Evolutionary conservation across 2,797 vertebrate species (phyloP).

Genomic region (Luscinia megarhynchos): DNA sequence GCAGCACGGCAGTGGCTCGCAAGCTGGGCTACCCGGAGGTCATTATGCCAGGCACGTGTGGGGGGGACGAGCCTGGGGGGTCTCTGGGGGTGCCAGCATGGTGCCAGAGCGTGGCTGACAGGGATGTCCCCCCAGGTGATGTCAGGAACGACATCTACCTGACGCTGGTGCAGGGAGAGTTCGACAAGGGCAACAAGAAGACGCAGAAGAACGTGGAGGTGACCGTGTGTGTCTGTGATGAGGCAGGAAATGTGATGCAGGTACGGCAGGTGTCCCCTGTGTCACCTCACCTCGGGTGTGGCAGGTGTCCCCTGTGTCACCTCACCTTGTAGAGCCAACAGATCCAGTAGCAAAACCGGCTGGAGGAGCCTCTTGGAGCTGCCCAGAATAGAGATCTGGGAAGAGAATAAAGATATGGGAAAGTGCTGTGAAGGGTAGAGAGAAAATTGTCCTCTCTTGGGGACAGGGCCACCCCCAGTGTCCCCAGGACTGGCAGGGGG

Average conservation of each 20-base stretch:
- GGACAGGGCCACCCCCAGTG: not conserved
- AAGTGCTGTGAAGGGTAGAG: not conserved
- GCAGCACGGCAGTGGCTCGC: constrained; percentile 57
- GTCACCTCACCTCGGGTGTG: fast-evolving
- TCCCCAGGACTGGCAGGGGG: fast-evolving
- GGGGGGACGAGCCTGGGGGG: no score
- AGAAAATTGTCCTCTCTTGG: fast-evolving
- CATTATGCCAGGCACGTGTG: constrained; percentile 69
- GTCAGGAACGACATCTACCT: constrained; percentile 72
- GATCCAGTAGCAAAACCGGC: not conserved
- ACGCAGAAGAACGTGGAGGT: constrained; percentile 72
- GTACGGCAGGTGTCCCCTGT: not conserved
- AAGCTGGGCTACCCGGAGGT: constrained; percentile 71
- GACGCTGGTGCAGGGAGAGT: constrained; percentile 66
- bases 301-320: not conserved
- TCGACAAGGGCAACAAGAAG: constrained; percentile 71
- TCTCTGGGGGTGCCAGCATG: fast-evolving
- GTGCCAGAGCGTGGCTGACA: not conserved
- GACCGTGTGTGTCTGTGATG: constrained; percentile 59
- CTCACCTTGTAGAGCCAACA: not conserved
- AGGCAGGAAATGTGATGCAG: constrained; percentile 34
- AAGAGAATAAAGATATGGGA: not conserved
- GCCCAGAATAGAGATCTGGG: not conserved
- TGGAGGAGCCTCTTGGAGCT: not conserved
- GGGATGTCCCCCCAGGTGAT: constrained; percentile 32